Base-by-base conservation (phyloP, 2,888 invertebrate species). In the Cacoxenus indagator region DNA sequence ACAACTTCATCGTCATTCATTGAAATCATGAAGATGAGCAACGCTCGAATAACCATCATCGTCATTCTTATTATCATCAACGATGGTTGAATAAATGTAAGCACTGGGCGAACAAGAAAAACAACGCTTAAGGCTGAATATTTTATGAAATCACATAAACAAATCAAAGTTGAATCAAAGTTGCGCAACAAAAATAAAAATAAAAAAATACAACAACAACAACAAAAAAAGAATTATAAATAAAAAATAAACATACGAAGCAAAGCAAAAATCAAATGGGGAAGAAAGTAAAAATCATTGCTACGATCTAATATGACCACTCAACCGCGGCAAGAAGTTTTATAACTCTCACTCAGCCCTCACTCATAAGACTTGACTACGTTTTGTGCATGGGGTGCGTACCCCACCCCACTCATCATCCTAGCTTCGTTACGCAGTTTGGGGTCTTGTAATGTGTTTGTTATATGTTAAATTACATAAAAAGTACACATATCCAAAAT, bases 71-170 rank as follows among this genome's bases (percentile, higher is more conserved):
- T 51, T 19, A 51, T 55, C 55, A 55, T 55, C 55, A 27, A 26
- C 55, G 27, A 62, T n/a, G 61, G 43, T 62, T 62, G 24, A 62
- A 45, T 24, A 62, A 62, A 62, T 45, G 24, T 62, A 59, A 31
- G 55, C 19, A 6, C 9, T 45, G 9, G 37, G 2, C 51, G 22
- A 48, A 48, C 48, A 48, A 48, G 19, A 74, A 73, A 72, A 73
- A 71, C 72, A 70, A 73, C 81, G 84, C 85, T 78, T 69, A 78
- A 78, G 85, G 85, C 82, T 85, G 85, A 78, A 82, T 83, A 81
- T 81, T 82, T 83, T 82, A 81, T 83, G 82, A 83, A 84, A 83
- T 81, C 81, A 79, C 78, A 82, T 81, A 83, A 82, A 83, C 84
- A 83, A 83, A 83, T 83, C 82, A 83, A 83, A 82, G 80, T 76